Base-by-base conservation (phyloP, 2,113 vertebrate genomes). In the Rhombomys opimus region DNA sequence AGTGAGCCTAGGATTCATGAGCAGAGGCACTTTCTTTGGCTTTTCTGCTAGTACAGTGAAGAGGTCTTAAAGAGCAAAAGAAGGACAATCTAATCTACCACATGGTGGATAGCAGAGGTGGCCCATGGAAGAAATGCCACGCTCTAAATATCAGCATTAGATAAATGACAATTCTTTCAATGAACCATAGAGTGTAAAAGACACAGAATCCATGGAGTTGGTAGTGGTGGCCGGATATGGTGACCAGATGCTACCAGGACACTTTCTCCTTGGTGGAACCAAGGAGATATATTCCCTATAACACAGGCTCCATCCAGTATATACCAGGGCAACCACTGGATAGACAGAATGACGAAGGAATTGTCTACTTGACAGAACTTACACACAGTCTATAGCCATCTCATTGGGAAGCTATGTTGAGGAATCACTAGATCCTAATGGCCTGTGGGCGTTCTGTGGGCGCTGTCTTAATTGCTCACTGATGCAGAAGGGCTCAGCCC, bases 161-260 rank as follows among this genome's bases (percentile, higher is more conserved):
- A 8, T 10, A 7, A 52, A 38, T 20, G 76, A 22, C 1, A 72
- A 9, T 65, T 84, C 6, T 25, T 70, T 30, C 9, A 1, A 5
- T 7, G 38, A 50, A 17, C 54, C 11, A 72, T 1, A n/a, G 0
- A 52, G 57, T 0, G 9, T 1, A 30, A 46, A 20, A 23, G 18
- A 13, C 17, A 57, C 9, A 46, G 35, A 32, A 59, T 32, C 30
- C 76, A 61, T 0, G 2, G 30, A 13, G 1, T 41, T 30, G 67
- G 63, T 23, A 41, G 35, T 9, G 11, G 32, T 15, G 63, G 61
- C 27, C 23, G 41, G 27, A 61, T 52, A 2, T 9, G 14, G 14
- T 30, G 38, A 72, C 4, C 27, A 68, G 32, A 0, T n/a, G 88
- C 75, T 54, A 32, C 61, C 20, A 88, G 7, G 27, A 63, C 12